Percentiles rank a stretch among this genome's conserved stretches.
These are phyloP conservation scores for Lanius collurio DNA, from an alignment of 2,113 vertebrate genomes.

Conservation along the genomic window DNA sequence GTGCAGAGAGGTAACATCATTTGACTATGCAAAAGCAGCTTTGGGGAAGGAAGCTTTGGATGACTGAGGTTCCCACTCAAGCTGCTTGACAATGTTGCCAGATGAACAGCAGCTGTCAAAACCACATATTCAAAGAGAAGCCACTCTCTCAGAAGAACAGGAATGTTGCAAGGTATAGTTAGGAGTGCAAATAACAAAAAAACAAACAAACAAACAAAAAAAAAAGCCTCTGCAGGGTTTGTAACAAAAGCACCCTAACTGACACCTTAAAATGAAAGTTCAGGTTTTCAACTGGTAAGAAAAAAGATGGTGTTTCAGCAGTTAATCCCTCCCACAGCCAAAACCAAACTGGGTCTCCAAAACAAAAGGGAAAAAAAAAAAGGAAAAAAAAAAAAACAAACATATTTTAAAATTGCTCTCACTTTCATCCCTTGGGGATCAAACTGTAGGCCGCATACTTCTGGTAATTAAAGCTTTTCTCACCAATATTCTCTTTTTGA, in stretches of 20 bases:
- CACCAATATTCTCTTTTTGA: not conserved
- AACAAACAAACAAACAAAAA: too few species aligned
- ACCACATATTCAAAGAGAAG: not conserved
- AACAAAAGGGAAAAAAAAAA: not conserved
- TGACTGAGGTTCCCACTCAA: not conserved
- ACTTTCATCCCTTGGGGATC: not conserved
- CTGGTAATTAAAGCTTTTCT: not conserved
- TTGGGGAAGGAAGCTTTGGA: not conserved
- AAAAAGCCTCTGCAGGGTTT: not conserved
- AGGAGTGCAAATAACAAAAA: not conserved
- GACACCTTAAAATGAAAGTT: not conserved
- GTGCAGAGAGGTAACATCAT: not conserved
- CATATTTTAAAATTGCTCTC: not conserved
- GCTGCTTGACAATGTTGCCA: not conserved
- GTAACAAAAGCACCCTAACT: not conserved
- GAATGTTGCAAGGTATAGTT: not conserved
- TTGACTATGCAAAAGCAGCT: not conserved
- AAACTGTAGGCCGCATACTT: not conserved
- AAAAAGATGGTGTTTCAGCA: not conserved
- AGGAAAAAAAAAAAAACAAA: not conserved
- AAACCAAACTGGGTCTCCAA: not conserved
- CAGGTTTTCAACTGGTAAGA: not conserved
- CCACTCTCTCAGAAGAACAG: not conserved
- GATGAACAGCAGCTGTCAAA: not conserved
- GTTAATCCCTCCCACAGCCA: not conserved